Conservation (phyloP, 2,797 vertebrate genomes). For the Pseudotriccus pelzelni region DNA sequence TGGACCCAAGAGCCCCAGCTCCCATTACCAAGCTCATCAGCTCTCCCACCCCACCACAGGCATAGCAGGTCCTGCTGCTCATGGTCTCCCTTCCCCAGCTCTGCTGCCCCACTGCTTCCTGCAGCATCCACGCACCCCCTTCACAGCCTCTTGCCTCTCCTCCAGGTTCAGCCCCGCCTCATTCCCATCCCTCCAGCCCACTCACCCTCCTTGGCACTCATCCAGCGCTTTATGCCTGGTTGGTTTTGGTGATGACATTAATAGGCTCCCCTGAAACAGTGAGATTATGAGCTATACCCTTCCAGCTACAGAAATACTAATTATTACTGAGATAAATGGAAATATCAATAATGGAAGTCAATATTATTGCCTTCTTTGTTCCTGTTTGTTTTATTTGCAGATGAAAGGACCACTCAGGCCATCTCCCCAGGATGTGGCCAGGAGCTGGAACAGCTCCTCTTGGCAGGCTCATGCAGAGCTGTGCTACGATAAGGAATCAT, state of each 20-base stretch:
- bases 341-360: slow-evolving; percentile 67
- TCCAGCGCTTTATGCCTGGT: background rate
- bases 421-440: slow-evolving; percentile 33
- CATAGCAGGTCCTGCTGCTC: background rate
- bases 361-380: slow-evolving; percentile 63
- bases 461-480: slow-evolving; percentile 38
- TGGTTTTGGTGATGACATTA: slow-evolving; percentile 10
- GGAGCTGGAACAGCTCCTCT: slow-evolving; percentile 41
- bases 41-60: background rate
- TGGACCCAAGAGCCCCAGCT: background rate
- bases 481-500: slow-evolving; percentile 26
- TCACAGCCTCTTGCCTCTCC: background rate
- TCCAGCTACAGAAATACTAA: slow-evolving; percentile 65
- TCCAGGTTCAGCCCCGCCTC: background rate
- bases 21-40: background rate
- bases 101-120: background rate
- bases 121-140: accelerated
- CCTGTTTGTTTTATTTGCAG: slow-evolving; percentile 70
- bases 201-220: background rate
- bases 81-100: background rate
- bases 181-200: background rate
- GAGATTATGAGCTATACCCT: slow-evolving; percentile 52
- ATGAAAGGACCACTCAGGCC: slow-evolving; percentile 52
- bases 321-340: slow-evolving; percentile 66
- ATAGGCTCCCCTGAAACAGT: slow-evolving; percentile 23